These are phyloP conservation scores for Pseudorhombus dupliciocellatus DNA, from an alignment of 2,113 vertebrate genomes.

Conservation along the genomic window DNA sequence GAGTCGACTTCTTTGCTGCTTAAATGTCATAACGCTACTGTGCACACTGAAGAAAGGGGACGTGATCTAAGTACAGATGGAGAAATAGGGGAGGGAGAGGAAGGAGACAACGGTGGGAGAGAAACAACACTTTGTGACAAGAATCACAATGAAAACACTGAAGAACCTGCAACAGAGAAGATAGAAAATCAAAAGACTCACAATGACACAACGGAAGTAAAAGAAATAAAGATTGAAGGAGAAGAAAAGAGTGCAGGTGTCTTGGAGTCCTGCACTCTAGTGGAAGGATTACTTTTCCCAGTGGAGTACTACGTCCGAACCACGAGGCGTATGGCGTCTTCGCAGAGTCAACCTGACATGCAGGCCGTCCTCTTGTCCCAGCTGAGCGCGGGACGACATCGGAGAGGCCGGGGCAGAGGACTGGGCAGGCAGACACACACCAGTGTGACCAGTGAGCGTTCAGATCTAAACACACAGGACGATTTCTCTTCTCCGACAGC, in stretches of 20 bases:
- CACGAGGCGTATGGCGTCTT: constrained; percentile 69
- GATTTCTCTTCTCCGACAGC: background rate
- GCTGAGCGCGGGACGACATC: constrained; percentile 37
- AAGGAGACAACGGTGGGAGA: background rate
- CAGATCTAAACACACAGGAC: background rate
- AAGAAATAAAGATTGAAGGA: constrained; percentile 14
- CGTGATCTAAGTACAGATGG: background rate
- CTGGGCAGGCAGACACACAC: background rate
- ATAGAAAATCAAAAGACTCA: background rate
- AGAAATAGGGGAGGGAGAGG: background rate
- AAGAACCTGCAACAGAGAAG: constrained; percentile 1
- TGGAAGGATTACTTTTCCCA: constrained; percentile 73
- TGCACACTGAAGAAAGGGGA: background rate
- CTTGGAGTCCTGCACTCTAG: constrained; percentile 64
- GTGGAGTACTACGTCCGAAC: constrained; percentile 75
- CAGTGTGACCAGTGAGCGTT: background rate
- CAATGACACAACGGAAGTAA: background rate
- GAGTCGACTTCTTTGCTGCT: background rate
- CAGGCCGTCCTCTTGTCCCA: constrained; percentile 61
- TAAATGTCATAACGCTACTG: background rate
- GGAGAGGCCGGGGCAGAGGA: constrained; percentile 36
- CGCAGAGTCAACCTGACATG: constrained; percentile 68
- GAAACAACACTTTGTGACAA: background rate
- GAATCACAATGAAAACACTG: background rate
- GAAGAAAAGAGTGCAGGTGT: constrained; percentile 3